phyloP scores from a whole-genome alignment of 2,888 invertebrate genomes.

The Matsumyia berberina region DNA sequence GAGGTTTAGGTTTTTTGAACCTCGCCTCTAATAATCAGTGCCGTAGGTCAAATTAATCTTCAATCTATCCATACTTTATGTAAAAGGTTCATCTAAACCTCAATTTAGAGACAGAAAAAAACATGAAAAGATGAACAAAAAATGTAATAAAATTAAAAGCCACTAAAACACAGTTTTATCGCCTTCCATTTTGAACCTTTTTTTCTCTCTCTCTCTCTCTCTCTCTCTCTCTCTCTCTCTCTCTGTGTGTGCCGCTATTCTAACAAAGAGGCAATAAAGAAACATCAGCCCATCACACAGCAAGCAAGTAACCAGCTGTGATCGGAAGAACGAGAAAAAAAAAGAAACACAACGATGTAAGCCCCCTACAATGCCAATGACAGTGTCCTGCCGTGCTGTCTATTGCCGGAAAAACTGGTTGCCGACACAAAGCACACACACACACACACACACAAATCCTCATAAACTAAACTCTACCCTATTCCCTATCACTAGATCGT shows the following conservation, averaged over 20 bases:
- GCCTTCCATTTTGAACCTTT: conserved; percentile 20
- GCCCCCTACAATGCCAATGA: conserved; percentile 46
- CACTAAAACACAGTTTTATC: conserved; percentile 67
- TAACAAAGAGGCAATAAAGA: conserved; percentile 58
- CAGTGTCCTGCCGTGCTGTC: conserved; percentile 68
- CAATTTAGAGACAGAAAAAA: neutral
- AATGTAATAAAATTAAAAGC: conserved; percentile 37
- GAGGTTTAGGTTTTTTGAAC: too few species aligned
- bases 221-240: neutral
- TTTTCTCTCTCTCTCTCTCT: conserved; percentile 5
- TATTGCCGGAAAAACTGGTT: conserved; percentile 73
- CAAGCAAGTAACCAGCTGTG: conserved; percentile 62
- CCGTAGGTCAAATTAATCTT: neutral
- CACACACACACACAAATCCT: conserved; percentile 16
- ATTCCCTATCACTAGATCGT: conserved; percentile 20
- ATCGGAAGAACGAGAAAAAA: neutral
- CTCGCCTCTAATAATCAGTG: too few species aligned
- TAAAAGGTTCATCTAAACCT: neutral
- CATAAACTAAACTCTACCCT: conserved; percentile 26
- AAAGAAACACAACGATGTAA: conserved; percentile 8
- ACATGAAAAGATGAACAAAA: neutral
- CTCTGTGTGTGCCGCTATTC: conserved; percentile 21
- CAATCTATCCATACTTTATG: neutral
- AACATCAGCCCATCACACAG: conserved; percentile 49
- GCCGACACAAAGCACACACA: conserved; percentile 26